These are phyloP conservation scores for Argyra leucocephala DNA, from an alignment of 2,888 invertebrate species.

Conservation along the genomic window DNA sequence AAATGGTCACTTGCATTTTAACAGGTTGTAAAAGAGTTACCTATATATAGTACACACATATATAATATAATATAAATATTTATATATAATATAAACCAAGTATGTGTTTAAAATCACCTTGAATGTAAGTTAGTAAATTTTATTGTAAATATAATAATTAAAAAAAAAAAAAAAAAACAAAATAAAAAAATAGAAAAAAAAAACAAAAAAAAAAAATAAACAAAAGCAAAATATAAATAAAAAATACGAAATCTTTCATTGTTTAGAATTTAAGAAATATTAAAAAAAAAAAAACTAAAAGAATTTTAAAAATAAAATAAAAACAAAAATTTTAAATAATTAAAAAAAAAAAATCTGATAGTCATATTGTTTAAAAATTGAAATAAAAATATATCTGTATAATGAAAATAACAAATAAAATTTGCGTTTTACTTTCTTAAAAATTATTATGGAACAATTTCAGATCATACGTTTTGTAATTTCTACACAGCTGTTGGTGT, in stretches of 20 bases:
- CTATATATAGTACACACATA: no score
- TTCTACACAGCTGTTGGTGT: no score
- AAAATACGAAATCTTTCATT: not conserved
- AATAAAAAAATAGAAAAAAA: not conserved
- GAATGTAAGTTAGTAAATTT: not conserved
- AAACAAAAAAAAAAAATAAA: not conserved
- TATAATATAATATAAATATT: not conserved
- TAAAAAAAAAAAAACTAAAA: not conserved
- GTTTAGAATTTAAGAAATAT: not conserved
- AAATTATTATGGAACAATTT: no score
- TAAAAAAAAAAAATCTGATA: not conserved
- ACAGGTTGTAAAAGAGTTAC: no score
- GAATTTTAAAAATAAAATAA: not conserved
- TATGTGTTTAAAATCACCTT: not conserved
- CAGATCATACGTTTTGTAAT: no score
- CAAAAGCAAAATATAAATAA: no score
- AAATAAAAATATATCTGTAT: not conserved
- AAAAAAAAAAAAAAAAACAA: not conserved
- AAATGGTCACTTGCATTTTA: no score
- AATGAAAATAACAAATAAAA: not conserved
- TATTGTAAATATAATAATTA: not conserved
- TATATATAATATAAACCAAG: not conserved
- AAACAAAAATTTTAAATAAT: not conserved
- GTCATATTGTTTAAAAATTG: not conserved
- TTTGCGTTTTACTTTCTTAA: no score